Evolutionary conservation across 2,797 vertebrate species (phyloP).

Genomic region (Lithobates sylvaticus): DNA sequence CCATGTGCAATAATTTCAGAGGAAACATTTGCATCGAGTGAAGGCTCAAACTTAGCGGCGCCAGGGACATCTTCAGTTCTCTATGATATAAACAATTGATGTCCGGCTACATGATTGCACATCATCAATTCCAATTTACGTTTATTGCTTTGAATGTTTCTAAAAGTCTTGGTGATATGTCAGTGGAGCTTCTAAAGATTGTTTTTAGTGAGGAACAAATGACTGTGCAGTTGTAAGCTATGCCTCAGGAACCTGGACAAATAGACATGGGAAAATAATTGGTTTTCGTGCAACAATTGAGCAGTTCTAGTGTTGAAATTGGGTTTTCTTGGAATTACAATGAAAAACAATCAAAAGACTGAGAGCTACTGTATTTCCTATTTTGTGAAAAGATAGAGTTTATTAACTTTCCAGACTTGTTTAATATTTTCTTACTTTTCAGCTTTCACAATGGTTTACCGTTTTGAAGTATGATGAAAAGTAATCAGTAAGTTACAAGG

Average conservation of each 20-base stretch:
- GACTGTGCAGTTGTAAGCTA: slow-evolving; percentile 40
- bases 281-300: slow-evolving; percentile 51
- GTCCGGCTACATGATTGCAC: slow-evolving; percentile 32
- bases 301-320: slow-evolving; percentile 54
- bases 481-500: slow-evolving; percentile 33
- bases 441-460: slow-evolving; percentile 24
- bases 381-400: slow-evolving; percentile 54
- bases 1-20: slow-evolving; percentile 30
- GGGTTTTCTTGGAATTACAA: slow-evolving; percentile 57
- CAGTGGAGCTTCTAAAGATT: slow-evolving; percentile 51
- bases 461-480: slow-evolving; percentile 37
- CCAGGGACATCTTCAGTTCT: slow-evolving; percentile 22
- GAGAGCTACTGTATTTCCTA: slow-evolving; percentile 39
- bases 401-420: slow-evolving; percentile 48
- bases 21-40: slow-evolving; percentile 32
- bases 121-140: slow-evolving; percentile 58
- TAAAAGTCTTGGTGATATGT: slow-evolving; percentile 44
- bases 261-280: slow-evolving; percentile 52
- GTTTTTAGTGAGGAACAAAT: slow-evolving; percentile 52
- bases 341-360: slow-evolving; percentile 42
- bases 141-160: slow-evolving; percentile 54
- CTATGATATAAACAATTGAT: slow-evolving; percentile 49
- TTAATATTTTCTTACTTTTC: slow-evolving; percentile 53
- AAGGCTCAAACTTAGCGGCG: slow-evolving; percentile 25
- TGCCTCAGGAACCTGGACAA: slow-evolving; percentile 47